These are phyloP conservation scores for Pantelozetes paolii DNA, from an alignment of 2,888 invertebrate species.

Conservation along the genomic window DNA sequence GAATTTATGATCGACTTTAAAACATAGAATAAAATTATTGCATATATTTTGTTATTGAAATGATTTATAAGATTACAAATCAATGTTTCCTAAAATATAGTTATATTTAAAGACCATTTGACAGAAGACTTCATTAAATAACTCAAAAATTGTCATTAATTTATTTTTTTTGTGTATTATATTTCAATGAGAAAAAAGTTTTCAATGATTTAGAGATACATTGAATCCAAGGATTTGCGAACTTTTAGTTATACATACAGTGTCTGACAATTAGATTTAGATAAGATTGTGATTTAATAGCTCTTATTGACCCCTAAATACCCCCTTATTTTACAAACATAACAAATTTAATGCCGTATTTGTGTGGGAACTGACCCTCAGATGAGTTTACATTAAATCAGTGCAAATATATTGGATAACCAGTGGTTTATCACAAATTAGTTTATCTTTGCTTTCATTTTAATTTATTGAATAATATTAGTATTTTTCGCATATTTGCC, in stretches of 20 bases:
- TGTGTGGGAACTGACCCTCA: conserved; percentile 6
- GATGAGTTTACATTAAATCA: not conserved
- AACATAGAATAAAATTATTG: conserved; percentile 25
- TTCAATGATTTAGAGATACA: not conserved
- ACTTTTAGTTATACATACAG: no score
- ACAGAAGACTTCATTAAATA: not conserved
- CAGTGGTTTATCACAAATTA: no score
- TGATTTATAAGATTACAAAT: conserved; percentile 24
- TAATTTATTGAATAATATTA: no score
- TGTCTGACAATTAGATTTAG: no score
- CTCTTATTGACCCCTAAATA: not conserved
- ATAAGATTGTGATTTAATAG: not conserved
- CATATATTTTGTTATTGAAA: not conserved
- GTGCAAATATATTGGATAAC: no score
- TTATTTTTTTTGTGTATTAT: not conserved
- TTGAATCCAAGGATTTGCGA: not conserved
- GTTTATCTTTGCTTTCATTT: no score
- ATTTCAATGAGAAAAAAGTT: conserved; percentile 4
- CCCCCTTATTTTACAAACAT: not conserved
- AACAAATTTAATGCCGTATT: no score
- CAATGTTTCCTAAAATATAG: not conserved
- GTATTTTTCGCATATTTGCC: no score
- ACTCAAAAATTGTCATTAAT: not conserved
- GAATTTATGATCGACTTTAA: conserved; percentile 13
- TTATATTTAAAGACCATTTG: not conserved